A percentile compares a stretch with the other conserved stretches of the same genome.
These are phyloP conservation scores for Papilio glaucus DNA, from an alignment of 1,140 invertebrate species.

Conservation along the genomic window DNA sequence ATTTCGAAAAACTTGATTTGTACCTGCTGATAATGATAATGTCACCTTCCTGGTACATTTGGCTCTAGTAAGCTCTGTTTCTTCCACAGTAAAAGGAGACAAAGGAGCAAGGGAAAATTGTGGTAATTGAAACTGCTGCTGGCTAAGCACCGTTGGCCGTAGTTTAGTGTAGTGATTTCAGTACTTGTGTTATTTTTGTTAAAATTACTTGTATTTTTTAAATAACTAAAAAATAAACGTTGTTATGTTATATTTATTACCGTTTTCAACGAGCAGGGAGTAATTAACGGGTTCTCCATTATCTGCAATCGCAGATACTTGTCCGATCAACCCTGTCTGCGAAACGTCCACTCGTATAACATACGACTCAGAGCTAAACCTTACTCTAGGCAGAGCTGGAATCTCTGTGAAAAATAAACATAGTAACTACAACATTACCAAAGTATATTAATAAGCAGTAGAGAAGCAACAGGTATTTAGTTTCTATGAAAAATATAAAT, in stretches of 20 bases:
- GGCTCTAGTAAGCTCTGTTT: too few species aligned
- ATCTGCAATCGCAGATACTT: conserved; percentile 58
- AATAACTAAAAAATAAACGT: too few species aligned
- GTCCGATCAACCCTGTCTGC: conserved; percentile 59
- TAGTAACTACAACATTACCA: neutral
- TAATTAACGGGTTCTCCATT: conserved; percentile 62
- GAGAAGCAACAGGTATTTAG: too few species aligned
- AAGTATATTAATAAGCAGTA: neutral
- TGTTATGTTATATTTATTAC: conserved; percentile 43
- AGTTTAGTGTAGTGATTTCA: neutral
- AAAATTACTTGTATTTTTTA: too few species aligned
- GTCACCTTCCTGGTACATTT: too few species aligned
- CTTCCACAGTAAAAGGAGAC: too few species aligned
- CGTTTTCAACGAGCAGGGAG: conserved; percentile 51
- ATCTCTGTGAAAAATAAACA: conserved; percentile 45
- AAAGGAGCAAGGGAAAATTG: too few species aligned
- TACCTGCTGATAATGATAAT: neutral
- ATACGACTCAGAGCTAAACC: conserved; percentile 59
- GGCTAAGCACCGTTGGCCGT: too few species aligned
- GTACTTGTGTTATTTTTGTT: neutral
- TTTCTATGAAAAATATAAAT: too few species aligned
- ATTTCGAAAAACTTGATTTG: too few species aligned
- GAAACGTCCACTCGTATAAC: conserved; percentile 51
- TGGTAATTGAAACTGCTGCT: too few species aligned
- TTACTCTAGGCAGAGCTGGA: conserved; percentile 49